These are phyloP conservation scores for Protosalanx chinensis DNA, from an alignment of 2,797 vertebrate species.

Conservation along the genomic window DNA sequence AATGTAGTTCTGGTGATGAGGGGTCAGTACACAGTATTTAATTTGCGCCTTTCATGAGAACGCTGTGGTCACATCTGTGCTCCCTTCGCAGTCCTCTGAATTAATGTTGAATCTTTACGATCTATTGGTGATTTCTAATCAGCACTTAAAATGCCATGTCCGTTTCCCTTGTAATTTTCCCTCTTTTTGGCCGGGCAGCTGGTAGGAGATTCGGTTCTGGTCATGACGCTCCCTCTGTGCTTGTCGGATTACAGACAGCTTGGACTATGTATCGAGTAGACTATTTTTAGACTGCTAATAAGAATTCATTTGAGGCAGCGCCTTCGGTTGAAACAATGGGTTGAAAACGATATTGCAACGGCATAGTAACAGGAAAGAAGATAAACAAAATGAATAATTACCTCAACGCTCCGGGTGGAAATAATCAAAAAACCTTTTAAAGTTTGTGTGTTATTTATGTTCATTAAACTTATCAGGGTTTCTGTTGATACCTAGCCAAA, in stretches of 20 bases:
- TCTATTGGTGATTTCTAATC: slow-evolving; percentile 1
- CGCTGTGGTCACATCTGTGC: background rate
- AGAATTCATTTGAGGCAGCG: slow-evolving; percentile 64
- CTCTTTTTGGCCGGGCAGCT: slow-evolving; percentile 47
- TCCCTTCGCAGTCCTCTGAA: background rate
- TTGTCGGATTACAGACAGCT: slow-evolving; percentile 63
- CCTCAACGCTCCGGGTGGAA: slow-evolving; percentile 38
- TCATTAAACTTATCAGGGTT: slow-evolving; percentile 49
- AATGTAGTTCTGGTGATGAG: background rate
- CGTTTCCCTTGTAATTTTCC: slow-evolving; percentile 40
- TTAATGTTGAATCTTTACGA: slow-evolving; percentile 1
- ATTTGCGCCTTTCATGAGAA: background rate
- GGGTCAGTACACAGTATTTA: background rate
- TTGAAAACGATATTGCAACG: slow-evolving; percentile 42
- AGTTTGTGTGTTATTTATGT: slow-evolving; percentile 43
- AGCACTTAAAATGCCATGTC: slow-evolving; percentile 2
- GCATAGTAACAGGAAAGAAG: slow-evolving; percentile 40
- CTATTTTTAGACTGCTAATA: slow-evolving; percentile 75
- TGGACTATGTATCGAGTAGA: slow-evolving; percentile 51
- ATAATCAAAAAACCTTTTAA: slow-evolving; percentile 19
- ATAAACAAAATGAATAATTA: slow-evolving; percentile 55
- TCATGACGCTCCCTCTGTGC: slow-evolving; percentile 58
- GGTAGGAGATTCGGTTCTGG: slow-evolving; percentile 27
- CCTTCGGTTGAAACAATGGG: slow-evolving; percentile 63
- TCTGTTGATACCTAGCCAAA: slow-evolving; percentile 35